Base-by-base conservation (phyloP, 1,140 invertebrate genomes). In the Ctenoplectra terminalis region DNA sequence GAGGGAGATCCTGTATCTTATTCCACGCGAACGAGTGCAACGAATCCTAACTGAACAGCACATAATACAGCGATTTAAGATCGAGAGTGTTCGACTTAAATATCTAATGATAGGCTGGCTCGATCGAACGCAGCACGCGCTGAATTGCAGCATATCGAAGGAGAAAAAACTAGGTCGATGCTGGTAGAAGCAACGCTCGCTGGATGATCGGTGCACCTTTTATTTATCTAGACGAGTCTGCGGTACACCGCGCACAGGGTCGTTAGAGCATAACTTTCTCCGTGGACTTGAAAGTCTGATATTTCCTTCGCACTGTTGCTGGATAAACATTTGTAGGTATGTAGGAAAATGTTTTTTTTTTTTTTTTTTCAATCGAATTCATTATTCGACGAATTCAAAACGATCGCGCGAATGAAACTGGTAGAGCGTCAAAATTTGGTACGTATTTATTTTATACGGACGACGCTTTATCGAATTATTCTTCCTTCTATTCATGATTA, bases 231-330 rank as follows among this genome's bases (percentile, higher is more conserved):
- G 71, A 85, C 74, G 64, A 79, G 72, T 82, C 56, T 73, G 43
- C 72, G 73, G 84, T 56, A 58, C 48, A 56, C 72, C 66, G 46
- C 58, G 48, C 56, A 63, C 58, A 5, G 23, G 79, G 74, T 82
- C 78, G 85, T 79, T 82, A 81, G 61, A 73, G 85, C 72, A 76
- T 85, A 85, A 89, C 88, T 89, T 89, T 89, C 88, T 87, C 88
- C 87, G 60, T 89, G 86, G 72, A 84, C 88, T 89, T 83, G 88
- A 89, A 89, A 89, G 88, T 89, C 79, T 72, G 76, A 78, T 70
- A 58, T 82, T 81, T 82, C 81, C 75, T 40, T 81, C 52, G 64
- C 26, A 34, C 13, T 56, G 26, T 11, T 26, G 15, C 31, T 1
- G 13, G 11, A 29, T 73, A 81, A 69, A 70, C 31, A 8, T 48